Evolutionary conservation across 2,888 invertebrate genomes (phyloP).

Genomic region (Boloria euphrosyne): DNA sequence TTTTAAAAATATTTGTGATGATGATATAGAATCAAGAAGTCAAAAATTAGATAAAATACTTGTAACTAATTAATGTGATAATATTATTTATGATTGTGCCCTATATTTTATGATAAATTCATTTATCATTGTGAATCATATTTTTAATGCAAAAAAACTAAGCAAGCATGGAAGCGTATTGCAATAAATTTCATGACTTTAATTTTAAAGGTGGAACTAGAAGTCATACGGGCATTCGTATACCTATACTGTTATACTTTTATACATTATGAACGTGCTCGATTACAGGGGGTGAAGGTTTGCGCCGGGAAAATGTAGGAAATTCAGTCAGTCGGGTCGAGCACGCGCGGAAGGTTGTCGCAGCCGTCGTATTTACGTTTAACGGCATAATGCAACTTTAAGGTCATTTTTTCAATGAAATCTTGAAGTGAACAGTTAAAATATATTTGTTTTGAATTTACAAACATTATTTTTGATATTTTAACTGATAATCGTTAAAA

Average conservation of each 20-base stretch:
- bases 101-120: neutral
- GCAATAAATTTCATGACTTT: neutral
- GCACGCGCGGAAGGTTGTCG: conserved; percentile 65
- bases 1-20: too few relatives aligned
- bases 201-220: neutral
- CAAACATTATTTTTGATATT: conserved; percentile 6
- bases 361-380: conserved; percentile 52
- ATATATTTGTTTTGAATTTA: conserved; percentile 43
- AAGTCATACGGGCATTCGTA: conserved; percentile 3
- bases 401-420: conserved; percentile 64
- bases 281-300: conserved; percentile 80
- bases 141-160: neutral
- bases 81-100: too few relatives aligned
- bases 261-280: conserved; percentile 74
- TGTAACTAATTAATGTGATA: too few relatives aligned
- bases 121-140: neutral
- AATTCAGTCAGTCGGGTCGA: conserved; percentile 78
- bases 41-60: too few relatives aligned
- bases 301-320: conserved; percentile 79
- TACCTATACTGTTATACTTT: conserved; percentile 52
- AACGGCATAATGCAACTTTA: conserved; percentile 70
- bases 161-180: neutral
- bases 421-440: conserved; percentile 50
- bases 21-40: too few relatives aligned
- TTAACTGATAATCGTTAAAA: conserved; percentile 19